Percentiles rank a stretch among this genome's conserved stretches.
phyloP scores from a whole-genome alignment of 2,888 invertebrate species.

The Cataglyphis albicans region DNA sequence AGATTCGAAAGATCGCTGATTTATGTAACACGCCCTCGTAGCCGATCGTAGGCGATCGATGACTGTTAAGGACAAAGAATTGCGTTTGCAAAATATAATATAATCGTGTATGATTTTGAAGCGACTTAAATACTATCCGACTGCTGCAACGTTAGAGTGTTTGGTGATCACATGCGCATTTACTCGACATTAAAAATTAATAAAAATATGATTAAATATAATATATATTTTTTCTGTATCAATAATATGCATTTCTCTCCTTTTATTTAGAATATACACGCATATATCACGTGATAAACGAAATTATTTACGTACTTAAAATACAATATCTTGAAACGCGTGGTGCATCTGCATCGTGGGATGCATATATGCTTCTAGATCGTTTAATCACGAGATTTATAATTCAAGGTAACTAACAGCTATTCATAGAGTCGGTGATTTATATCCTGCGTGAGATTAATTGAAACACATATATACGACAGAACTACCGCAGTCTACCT shows the following conservation, averaged over 20 bases:
- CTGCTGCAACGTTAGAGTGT: neutral
- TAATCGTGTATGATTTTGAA: neutral
- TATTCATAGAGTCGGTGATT: conserved; percentile 41
- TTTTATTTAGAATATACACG: neutral
- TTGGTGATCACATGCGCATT: neutral
- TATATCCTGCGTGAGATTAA: conserved; percentile 49
- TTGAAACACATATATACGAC: conserved; percentile 36
- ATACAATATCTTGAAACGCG: neutral
- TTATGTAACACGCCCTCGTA: neutral
- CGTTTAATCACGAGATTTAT: conserved; percentile 30
- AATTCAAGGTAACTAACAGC: conserved; percentile 41
- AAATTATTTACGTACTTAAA: neutral
- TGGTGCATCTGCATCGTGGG: neutral
- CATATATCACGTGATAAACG: neutral
- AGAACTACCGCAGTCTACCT: conserved; percentile 37
- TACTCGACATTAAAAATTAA: neutral
- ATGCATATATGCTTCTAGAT: conserved; percentile 5
- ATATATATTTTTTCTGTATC: neutral
- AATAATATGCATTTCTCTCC: neutral
- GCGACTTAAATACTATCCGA: neutral
- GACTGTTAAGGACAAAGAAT: conserved; percentile 14
- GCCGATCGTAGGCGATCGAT: neutral
- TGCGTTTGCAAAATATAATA: neutral
- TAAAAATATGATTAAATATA: neutral
- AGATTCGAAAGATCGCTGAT: neutral